Conservation (phyloP, 2,113 vertebrate species). For the Maccullochella peelii region DNA sequence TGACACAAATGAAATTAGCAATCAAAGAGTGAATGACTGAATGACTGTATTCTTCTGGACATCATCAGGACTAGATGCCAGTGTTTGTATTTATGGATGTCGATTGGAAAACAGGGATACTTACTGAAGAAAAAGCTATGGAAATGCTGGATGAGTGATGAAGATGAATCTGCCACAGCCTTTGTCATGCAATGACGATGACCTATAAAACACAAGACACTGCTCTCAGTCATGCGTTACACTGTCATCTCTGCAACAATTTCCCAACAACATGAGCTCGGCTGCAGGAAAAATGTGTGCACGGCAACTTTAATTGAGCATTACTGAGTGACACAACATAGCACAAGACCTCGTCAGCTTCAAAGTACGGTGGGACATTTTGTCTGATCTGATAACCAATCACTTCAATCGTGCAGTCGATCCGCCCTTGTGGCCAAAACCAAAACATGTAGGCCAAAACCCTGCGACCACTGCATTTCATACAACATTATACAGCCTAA, state of each 20-base stretch:
- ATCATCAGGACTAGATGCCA: neutral
- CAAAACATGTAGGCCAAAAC: conserved; percentile 67
- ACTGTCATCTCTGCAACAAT: conserved; percentile 61
- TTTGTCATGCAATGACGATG: conserved; percentile 95
- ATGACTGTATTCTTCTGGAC: conserved; percentile 5
- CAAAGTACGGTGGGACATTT: conserved; percentile 72
- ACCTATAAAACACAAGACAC: conserved; percentile 97
- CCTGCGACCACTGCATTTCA: conserved; percentile 53
- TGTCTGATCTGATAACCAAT: conserved; percentile 64
- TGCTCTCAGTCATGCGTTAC: conserved; percentile 86
- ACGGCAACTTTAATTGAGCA: conserved; percentile 55
- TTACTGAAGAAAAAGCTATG: conserved; percentile 92
- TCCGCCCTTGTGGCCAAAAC: conserved; percentile 65
- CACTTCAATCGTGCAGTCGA: conserved; percentile 66
- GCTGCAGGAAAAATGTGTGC: conserved; percentile 13
- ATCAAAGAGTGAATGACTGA: conserved; percentile 66
- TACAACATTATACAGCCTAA: conserved; percentile 7
- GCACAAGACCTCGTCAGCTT: conserved; percentile 31
- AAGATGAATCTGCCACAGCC: conserved; percentile 92
- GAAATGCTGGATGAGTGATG: conserved; percentile 89
- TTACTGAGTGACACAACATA: conserved; percentile 24
- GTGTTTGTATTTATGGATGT: conserved; percentile 44
- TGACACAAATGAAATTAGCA: conserved; percentile 43
- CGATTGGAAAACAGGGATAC: conserved; percentile 81
- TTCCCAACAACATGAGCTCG: conserved; percentile 16